These are phyloP conservation scores for Neuroscelio doddi DNA, from an alignment of 2,888 invertebrate genomes.

Conservation along the genomic window DNA sequence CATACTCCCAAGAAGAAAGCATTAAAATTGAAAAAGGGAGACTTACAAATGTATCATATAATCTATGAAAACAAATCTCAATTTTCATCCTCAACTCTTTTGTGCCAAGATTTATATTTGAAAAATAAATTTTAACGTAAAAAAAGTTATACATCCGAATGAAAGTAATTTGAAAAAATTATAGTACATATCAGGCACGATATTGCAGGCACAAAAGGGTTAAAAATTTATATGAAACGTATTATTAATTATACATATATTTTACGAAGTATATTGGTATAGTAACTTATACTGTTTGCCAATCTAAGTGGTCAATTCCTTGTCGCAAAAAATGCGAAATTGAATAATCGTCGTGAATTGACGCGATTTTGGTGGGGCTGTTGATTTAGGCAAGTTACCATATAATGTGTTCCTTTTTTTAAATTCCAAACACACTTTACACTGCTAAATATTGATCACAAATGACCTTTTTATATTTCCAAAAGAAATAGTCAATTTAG, in stretches of 20 bases:
- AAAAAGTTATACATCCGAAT: too few species aligned
- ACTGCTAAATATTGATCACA: too few species aligned
- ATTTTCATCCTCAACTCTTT: slow-evolving; percentile 9
- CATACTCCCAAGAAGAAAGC: slow-evolving; percentile 14
- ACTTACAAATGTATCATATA: slow-evolving; percentile 21
- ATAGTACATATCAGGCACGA: too few species aligned
- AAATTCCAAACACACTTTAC: too few species aligned
- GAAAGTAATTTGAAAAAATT: too few species aligned
- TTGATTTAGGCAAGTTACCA: slow-evolving; percentile 9
- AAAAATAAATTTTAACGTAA: background rate
- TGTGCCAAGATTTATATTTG: background rate
- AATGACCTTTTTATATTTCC: too few species aligned
- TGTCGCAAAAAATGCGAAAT: slow-evolving; percentile 14
- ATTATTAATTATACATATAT: too few species aligned
- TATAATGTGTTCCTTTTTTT: too few species aligned
- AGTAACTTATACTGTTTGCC: slow-evolving; percentile 5
- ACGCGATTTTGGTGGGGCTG: slow-evolving; percentile 14
- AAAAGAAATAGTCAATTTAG: too few species aligned
- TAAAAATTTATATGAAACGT: too few species aligned
- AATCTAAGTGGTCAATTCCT: slow-evolving; percentile 17
- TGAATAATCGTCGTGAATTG: slow-evolving; percentile 1
- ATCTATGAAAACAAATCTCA: slow-evolving; percentile 9
- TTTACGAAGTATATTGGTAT: slow-evolving; percentile 3
- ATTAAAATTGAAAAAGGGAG: background rate
- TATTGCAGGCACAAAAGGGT: too few species aligned